These are phyloP conservation scores for Calameuta filiformis DNA, from an alignment of 2,888 invertebrate species.

Conservation along the genomic window DNA sequence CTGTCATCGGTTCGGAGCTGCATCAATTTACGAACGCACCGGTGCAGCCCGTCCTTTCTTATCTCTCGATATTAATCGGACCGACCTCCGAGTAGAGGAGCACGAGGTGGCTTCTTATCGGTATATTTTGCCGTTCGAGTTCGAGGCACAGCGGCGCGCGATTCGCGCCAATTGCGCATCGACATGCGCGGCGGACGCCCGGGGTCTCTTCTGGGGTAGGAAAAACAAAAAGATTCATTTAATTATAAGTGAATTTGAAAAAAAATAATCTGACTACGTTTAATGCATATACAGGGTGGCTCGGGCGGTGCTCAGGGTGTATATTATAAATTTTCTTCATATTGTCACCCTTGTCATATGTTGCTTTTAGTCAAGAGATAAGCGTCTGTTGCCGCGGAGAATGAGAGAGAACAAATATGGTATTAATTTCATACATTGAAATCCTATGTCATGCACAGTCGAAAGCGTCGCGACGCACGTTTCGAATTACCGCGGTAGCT, in stretches of 20 bases:
- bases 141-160: background rate
- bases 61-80: conserved; percentile 12
- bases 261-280: background rate
- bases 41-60: background rate
- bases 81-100: conserved; percentile 5
- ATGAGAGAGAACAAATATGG: too few species aligned
- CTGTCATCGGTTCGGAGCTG: conserved; percentile 1
- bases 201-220: background rate
- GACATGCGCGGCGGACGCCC: background rate
- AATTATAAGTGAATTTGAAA: background rate
- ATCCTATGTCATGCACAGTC: background rate
- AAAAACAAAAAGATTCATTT: background rate
- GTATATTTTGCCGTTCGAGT: background rate
- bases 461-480: background rate
- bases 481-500: background rate
- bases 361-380: background rate
- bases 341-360: background rate
- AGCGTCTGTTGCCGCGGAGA: background rate
- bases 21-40: conserved; percentile 3
- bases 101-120: background rate
- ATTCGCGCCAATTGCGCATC: background rate
- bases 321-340: background rate
- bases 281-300: background rate
- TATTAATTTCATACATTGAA: background rate
- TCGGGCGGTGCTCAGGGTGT: background rate